A percentile compares a stretch with the other conserved stretches of the same genome.
Conservation (phyloP, 2,113 vertebrate genomes). For the Colossoma macropomum region DNA sequence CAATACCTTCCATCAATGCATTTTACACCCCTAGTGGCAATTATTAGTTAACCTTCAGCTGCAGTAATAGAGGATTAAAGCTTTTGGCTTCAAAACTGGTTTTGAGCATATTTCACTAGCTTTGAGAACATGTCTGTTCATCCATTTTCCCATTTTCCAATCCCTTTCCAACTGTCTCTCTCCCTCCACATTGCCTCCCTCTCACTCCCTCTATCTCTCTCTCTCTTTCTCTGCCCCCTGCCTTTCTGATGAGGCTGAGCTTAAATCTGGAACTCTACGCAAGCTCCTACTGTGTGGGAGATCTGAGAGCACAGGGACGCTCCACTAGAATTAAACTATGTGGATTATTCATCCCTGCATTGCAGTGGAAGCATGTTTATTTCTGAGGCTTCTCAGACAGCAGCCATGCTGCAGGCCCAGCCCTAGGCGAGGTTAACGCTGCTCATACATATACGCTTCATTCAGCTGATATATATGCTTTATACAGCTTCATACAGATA, state of each 20-base stretch:
- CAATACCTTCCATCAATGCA: background rate
- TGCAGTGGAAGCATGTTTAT: slow-evolving; percentile 47
- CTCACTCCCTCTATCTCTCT: background rate
- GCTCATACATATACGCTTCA: slow-evolving; percentile 19
- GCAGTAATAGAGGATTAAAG: background rate
- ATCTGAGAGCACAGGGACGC: slow-evolving; percentile 40
- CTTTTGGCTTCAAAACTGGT: slow-evolving; percentile 4
- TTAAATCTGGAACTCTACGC: slow-evolving; percentile 24
- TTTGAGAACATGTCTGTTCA: background rate
- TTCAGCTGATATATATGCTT: background rate
- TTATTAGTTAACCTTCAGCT: slow-evolving; percentile 22
- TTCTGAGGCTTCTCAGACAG: slow-evolving; percentile 38
- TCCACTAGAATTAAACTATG: slow-evolving; percentile 38
- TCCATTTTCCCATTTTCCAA: background rate
- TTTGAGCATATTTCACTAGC: slow-evolving; percentile 8
- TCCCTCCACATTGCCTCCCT: background rate
- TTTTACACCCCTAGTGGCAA: background rate
- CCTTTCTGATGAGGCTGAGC: slow-evolving; percentile 8
- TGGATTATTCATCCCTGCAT: slow-evolving; percentile 51
- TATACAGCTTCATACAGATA: slow-evolving; percentile 59
- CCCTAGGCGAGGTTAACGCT: slow-evolving; percentile 17
- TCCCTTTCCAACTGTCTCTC: background rate
- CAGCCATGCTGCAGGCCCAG: slow-evolving; percentile 22
- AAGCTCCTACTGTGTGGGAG: slow-evolving; percentile 48
- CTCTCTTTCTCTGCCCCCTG: background rate